These are phyloP conservation scores for Proterorhinus semilunaris DNA, from an alignment of 2,113 vertebrate genomes.

Conservation along the genomic window DNA sequence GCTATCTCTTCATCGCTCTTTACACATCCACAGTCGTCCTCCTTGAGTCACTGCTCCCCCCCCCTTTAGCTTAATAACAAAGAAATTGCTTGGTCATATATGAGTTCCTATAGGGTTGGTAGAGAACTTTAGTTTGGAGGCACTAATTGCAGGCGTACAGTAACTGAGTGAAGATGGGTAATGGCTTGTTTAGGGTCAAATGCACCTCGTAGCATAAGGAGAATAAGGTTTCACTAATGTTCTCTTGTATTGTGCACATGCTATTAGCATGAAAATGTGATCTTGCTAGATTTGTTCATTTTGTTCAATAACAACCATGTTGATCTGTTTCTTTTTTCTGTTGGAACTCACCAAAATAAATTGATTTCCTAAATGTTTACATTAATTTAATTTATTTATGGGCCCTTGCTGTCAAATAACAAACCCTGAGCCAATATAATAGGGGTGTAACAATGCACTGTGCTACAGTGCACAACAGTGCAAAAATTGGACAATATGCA, in stretches of 20 bases:
- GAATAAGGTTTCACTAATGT: not conserved
- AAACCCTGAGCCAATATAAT: too few relatives aligned
- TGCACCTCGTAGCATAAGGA: not conserved
- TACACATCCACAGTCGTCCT: conserved; percentile 14
- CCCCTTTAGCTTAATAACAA: conserved; percentile 16
- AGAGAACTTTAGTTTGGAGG: conserved; percentile 26
- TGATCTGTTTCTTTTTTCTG: not conserved
- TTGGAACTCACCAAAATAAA: too few relatives aligned
- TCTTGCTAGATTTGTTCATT: too few relatives aligned
- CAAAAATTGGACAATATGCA: too few relatives aligned
- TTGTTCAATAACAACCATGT: not conserved
- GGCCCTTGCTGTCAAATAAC: too few relatives aligned
- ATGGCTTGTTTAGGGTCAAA: conserved; percentile 1
- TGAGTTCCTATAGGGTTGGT: conserved; percentile 9
- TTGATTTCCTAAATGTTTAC: too few relatives aligned
- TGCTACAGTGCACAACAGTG: too few relatives aligned
- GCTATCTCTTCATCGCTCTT: conserved; percentile 27
- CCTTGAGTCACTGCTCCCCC: conserved; percentile 14
- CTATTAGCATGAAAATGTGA: not conserved
- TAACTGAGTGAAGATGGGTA: conserved; percentile 8
- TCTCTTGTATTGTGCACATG: not conserved
- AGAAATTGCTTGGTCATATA: conserved; percentile 23
- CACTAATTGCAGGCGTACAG: conserved; percentile 15
- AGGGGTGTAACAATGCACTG: too few relatives aligned
- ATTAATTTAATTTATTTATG: too few relatives aligned